Conservation (phyloP, 2,797 vertebrate genomes). For the Clamator glandarius region DNA sequence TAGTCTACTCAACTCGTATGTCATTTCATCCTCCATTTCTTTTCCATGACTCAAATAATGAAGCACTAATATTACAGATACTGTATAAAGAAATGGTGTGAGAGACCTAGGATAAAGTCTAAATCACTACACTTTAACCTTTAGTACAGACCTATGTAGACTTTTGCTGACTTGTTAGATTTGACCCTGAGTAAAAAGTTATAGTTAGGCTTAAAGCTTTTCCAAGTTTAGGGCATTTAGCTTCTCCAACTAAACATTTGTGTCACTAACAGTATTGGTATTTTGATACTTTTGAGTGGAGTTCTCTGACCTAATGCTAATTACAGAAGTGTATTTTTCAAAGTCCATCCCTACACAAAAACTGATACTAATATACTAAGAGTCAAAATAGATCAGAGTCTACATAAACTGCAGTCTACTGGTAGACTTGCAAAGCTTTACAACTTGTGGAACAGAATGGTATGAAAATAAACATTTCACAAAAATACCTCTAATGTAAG, state of each 20-base stretch:
- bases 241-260: background rate
- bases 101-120: constrained; percentile 66
- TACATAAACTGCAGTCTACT: background rate
- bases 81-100: background rate
- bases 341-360: background rate
- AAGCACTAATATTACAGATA: constrained; percentile 77
- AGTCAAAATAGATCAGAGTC: background rate
- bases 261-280: background rate
- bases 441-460: background rate
- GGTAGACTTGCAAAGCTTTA: background rate
- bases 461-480: background rate
- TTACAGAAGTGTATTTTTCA: background rate
- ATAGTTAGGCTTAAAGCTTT: constrained; percentile 14
- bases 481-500: background rate
- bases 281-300: background rate
- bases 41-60: constrained; percentile 76
- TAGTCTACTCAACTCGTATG: background rate
- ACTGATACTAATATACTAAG: background rate
- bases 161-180: background rate
- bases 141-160: background rate
- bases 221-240: background rate
- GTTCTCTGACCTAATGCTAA: background rate
- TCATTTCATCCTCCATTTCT: constrained; percentile 38
- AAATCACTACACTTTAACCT: constrained; percentile 11
- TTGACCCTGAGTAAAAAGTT: constrained; percentile 24